Evolutionary conservation across 2,888 invertebrate species (phyloP), one percentile per base, ranked within the genome.

Genomic region (Caradrina kadenii): DNA sequence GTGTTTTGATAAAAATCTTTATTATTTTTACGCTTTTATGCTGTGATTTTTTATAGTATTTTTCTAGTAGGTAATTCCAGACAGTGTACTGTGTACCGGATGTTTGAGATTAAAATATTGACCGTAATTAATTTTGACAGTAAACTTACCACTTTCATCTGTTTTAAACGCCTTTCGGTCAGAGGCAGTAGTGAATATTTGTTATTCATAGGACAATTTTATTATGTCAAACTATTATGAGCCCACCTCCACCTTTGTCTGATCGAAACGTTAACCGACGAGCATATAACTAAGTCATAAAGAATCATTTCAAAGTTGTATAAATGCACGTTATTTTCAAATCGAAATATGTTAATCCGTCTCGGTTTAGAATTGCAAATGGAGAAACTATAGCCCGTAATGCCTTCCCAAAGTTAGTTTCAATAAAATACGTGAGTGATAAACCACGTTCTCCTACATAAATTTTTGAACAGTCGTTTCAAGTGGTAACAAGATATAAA

Each of bases 401-500:
- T 77, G 53, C 17, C 21, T 48, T 53, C 22, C 31, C 22, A 56
- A 70, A 56, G n/a, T 65, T 39, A 56, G 63, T 50, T 48, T 26
- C 65, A 71, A 71, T 77, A 81, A 78, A 78, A 70, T 66, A 81
- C 66, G 71, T 70, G 62, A 63, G 81, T 77, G 42, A 77, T 81
- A 77, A 77, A 81, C 63, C 53, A 42, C 45, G 66, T 63, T 52
- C 39, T 67, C 39, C n/a, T 42, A 68, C 50, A 78, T 79, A 73
- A 1, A 64, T 64, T 63, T 83, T 71, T 53, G 53, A 81, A 81
- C 69, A 72, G 75, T 68, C 70, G 69, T 66, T 82, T 73, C 61
- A 76, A 79, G 74, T 79, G 70, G 74, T 71, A 83, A 83, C 73
- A 69, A 68, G 70, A 74, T 69, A 82, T 76, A 79, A 76, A 79